Percentiles rank a stretch among this genome's conserved stretches.
Conservation (phyloP, 2,113 vertebrate genomes). For the Ammodytes dubius region DNA sequence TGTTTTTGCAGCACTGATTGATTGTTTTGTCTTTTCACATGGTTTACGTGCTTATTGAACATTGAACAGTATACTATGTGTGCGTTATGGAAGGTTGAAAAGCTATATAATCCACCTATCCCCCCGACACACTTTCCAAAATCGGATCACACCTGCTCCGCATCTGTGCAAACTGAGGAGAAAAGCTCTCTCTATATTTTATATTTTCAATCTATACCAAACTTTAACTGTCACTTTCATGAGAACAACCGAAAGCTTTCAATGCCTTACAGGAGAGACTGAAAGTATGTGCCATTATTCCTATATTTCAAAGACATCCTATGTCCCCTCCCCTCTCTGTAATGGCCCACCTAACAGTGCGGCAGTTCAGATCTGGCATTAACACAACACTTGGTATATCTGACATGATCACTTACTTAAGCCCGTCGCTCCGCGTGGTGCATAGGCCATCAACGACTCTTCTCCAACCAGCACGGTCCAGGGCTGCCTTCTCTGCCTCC, state of each 20-base stretch:
- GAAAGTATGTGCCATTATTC: not conserved
- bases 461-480: too few species aligned
- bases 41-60: not conserved
- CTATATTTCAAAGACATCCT: not conserved
- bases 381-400: not conserved
- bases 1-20: not conserved
- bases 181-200: not conserved
- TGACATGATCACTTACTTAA: not conserved
- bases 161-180: not conserved
- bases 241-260: not conserved
- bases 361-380: not conserved
- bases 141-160: not conserved
- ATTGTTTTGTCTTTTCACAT: not conserved
- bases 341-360: not conserved
- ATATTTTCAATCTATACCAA: not conserved
- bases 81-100: not conserved
- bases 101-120: not conserved
- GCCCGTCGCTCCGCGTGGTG: too few species aligned
- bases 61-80: not conserved
- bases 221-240: not conserved
- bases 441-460: too few species aligned
- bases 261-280: not conserved
- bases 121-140: too few species aligned
- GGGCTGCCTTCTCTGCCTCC: too few species aligned
- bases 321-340: not conserved